Conservation (phyloP, 2,113 vertebrate genomes). For the Varanus komodoensis region DNA sequence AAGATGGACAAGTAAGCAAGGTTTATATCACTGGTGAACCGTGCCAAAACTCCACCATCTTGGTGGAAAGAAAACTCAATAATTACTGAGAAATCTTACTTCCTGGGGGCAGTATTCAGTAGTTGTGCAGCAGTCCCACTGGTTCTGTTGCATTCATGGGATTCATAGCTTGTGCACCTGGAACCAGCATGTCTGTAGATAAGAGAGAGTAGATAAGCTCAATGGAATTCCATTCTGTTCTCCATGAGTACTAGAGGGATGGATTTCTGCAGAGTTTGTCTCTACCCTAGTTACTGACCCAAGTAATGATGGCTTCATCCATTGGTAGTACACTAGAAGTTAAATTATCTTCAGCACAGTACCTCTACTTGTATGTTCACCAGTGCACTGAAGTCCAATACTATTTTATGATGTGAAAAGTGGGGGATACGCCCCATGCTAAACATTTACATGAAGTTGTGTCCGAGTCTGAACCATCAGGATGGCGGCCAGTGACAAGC, state of each 20-base stretch:
- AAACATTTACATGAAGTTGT: background rate
- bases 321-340: background rate
- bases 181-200: too few species aligned
- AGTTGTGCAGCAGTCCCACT: too few species aligned
- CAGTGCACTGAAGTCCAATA: background rate
- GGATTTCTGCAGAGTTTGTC: too few species aligned
- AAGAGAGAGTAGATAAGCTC: too few species aligned
- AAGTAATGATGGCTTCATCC: background rate
- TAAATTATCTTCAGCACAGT: background rate
- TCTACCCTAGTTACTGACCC: too few species aligned
- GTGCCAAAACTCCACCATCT: background rate
- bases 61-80: background rate
- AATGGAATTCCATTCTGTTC: too few species aligned
- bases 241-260: too few species aligned
- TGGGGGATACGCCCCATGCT: background rate
- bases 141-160: too few species aligned
- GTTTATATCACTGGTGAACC: background rate
- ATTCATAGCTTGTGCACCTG: too few species aligned
- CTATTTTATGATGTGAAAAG: background rate
- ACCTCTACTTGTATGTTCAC: background rate
- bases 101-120: background rate
- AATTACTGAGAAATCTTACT: background rate
- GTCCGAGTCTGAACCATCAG: background rate
- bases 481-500: too few species aligned
- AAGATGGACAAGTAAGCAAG: background rate